These are phyloP conservation scores for Semibalanus balanoides DNA, from an alignment of 1,140 invertebrate genomes.

Conservation along the genomic window DNA sequence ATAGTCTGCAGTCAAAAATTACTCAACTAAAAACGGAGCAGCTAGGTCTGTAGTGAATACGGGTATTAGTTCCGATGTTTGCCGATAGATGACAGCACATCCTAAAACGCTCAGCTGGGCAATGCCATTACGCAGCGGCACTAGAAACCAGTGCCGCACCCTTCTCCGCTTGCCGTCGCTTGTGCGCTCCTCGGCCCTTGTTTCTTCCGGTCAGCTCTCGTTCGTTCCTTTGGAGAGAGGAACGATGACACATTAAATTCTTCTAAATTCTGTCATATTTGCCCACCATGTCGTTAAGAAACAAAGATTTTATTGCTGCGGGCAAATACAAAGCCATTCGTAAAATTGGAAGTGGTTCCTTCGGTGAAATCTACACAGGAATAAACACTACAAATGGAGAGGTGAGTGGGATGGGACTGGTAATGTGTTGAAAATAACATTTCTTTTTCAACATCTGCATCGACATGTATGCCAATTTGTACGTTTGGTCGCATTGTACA, in stretches of 20 bases:
- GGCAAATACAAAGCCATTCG: conserved; percentile 29
- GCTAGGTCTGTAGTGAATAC: neutral
- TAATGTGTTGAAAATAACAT: no score
- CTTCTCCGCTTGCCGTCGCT: neutral
- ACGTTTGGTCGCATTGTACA: no score
- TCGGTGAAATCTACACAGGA: conserved; percentile 91
- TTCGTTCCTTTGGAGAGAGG: neutral
- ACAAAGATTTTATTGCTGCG: neutral
- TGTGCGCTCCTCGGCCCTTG: neutral
- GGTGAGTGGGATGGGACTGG: conserved; percentile 36
- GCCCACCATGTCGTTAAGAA: neutral
- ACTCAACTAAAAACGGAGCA: no score
- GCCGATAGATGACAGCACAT: neutral
- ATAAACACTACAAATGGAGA: conserved; percentile 33
- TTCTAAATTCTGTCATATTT: neutral
- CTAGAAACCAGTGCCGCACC: neutral
- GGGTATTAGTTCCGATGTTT: neutral
- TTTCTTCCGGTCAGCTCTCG: neutral
- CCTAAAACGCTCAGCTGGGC: neutral
- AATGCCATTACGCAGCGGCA: neutral
- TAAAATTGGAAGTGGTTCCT: conserved; percentile 96
- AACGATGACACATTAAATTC: neutral
- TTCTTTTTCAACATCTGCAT: no score
- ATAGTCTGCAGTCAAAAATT: no score
- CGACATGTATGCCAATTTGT: no score